A percentile compares a stretch with the other conserved stretches of the same genome.
Conservation (phyloP, 53 echinoderm and acorn worm species). For the Mesocentrotus franciscanus region DNA sequence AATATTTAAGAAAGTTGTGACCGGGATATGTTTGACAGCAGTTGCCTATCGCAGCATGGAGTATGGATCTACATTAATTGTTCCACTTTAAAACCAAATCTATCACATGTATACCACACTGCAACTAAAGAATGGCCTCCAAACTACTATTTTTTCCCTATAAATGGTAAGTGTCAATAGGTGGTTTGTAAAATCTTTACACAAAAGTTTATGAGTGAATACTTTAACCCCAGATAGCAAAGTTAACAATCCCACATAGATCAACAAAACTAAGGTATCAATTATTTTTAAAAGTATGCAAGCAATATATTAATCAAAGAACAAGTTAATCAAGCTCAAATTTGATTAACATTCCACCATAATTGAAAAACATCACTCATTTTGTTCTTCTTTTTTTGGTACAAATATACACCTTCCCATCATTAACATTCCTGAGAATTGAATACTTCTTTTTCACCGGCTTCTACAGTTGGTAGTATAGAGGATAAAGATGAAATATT, state of each 20-base stretch:
- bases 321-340: background rate
- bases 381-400: background rate
- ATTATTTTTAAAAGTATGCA: background rate
- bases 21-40: background rate
- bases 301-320: background rate
- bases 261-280: background rate
- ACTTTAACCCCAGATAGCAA: background rate
- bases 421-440: conserved; percentile 30
- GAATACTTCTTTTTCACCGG: background rate
- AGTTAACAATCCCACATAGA: background rate
- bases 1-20: conserved; percentile 1
- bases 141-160: too few species aligned
- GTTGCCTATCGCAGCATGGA: too few species aligned
- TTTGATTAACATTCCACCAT: background rate
- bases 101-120: too few species aligned
- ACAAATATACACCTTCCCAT: conserved; percentile 22
- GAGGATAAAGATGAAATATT: background rate
- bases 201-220: too few species aligned
- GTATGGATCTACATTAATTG: too few species aligned
- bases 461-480: background rate
- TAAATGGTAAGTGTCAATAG: too few species aligned
- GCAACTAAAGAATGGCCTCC: too few species aligned
- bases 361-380: background rate
- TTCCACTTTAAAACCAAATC: too few species aligned
- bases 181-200: too few species aligned